These are phyloP conservation scores for Sturnira hondurensis DNA, from an alignment of 2,113 vertebrate species.

Conservation along the genomic window DNA sequence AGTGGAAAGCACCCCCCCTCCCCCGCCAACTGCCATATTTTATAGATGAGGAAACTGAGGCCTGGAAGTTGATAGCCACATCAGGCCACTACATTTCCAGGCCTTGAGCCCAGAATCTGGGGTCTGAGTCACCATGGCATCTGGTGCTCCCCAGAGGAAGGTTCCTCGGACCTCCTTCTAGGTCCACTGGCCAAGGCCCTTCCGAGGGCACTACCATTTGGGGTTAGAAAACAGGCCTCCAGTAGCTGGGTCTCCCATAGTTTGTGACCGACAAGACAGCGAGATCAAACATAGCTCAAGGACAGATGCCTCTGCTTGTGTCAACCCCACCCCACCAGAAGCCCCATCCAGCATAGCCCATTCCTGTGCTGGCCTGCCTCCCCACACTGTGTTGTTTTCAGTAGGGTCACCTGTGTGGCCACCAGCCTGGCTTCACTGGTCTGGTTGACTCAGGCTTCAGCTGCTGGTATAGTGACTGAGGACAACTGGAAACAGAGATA, in stretches of 20 bases:
- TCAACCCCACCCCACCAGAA: background rate
- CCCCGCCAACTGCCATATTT: background rate
- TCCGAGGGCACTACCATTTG: background rate
- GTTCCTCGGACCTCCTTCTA: background rate
- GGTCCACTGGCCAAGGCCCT: background rate
- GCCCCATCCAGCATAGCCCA: background rate
- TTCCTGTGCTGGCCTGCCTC: background rate
- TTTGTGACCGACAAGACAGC: rapidly evolving
- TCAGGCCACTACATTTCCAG: background rate
- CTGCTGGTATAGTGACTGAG: background rate
- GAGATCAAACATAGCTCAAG: background rate
- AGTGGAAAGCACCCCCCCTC: background rate
- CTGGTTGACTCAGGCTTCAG: background rate
- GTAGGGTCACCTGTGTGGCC: rapidly evolving
- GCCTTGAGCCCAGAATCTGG: background rate
- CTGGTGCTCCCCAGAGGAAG: rapidly evolving
- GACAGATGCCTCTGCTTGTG: rapidly evolving
- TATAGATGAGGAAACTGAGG: background rate
- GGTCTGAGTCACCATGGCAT: background rate
- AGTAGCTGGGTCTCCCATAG: background rate
- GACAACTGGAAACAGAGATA: background rate
- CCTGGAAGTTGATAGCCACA: background rate
- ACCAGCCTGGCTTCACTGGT: background rate
- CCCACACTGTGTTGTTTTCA: background rate
- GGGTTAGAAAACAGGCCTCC: background rate